Evolutionary conservation across 2,113 vertebrate genomes (phyloP), one percentile per base, ranked within the genome.

Genomic region (Neopipo cinnamomea): DNA sequence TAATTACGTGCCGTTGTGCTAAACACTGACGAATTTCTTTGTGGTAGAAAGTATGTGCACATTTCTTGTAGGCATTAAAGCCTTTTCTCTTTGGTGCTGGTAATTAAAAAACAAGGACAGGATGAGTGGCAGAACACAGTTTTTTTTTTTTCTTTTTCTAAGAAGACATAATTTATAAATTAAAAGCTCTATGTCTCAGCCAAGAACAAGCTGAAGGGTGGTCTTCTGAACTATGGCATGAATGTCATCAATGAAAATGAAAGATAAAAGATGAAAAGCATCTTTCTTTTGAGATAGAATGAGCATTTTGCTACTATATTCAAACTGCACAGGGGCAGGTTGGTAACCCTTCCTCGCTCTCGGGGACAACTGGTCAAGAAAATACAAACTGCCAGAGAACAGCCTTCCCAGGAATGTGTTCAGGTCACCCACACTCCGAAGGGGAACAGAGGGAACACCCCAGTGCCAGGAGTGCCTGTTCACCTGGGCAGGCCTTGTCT

Each of bases 91-190:
- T 97, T 96, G 74, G 83, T 68, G 87, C 55, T 93, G 65, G 92
- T 97, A 98, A 96, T 97, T 97, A 98, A 97, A 97, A 97, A 91
- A 87, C 95, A 95, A 97, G 88, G 96, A 85, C 96, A 94, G 77
- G 88, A 63, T 96, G 95, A 96, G 71, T 97, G 95, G 82, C 97
- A 96, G 91, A 88, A 92, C 0, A 7, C 47, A 91, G 42, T 44
- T 44, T 44, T 44, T 44, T 44, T 24, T 94, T 72, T 82, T 83
- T 68, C 67, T 95, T 95, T 95, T 85, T 71, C 50, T 90, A 44
- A 59, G 85, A 83, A 50, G 50, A 82, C 92, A 91, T 96, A 70
- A 93, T 97, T 97, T 94, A 95, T 97, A 92, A 96, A 96, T 96
- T 96, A 94, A 96, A 97, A 95, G 89, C 92, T 77, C 35, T 50